Evolutionary conservation across 2,797 vertebrate genomes (phyloP), one percentile per base, ranked within the genome.

Genomic region (Phalanger gymnotis): DNA sequence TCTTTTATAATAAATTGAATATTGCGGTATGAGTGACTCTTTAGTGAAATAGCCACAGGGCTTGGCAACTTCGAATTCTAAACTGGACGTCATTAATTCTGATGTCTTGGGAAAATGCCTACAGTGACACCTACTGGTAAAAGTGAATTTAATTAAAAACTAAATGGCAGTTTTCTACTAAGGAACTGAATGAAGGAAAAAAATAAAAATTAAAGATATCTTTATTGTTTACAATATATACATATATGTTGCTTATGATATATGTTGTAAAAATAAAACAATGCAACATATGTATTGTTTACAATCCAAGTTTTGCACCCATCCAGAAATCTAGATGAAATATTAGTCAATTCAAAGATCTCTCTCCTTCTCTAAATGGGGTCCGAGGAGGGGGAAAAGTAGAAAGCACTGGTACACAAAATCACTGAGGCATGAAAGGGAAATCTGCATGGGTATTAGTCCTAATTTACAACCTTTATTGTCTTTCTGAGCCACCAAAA

Each of bases 71-170:
- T 95, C 93, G 61, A 93, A 94, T 92, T 95, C 91, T 73, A 10
- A 95, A 34, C 52, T 16, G 3, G 87, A 95, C 92, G 92, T 96
- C 81, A 47, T 81, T 13, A 5, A 56, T 52, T 34, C 61, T 92
- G 0, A 0, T 57, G 87, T 73, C 19, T 66, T 93, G 19, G 22
- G 0, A 81, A 97, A 97, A 94, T 95, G 66, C 47, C 92, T 95
- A 57, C 53, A 95, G 90, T 92, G 81, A 93, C 90, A 96, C 53
- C 95, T 97, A 92, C 95, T 96, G 90, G 53, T 93, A 87, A 94
- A n/a, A 95, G 95, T 40, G 95, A n/a, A 90, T 95, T 95, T 16
- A 7, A 92, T 96, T 95, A 94, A 94, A 94, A 94, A 56, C 51
- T n/a, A 95, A 95, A 81, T 19, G 56, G 12, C 66, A 47, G 7